Evolutionary conservation across 2,888 invertebrate species (phyloP).

Genomic region (Thereva nobilitata): DNA sequence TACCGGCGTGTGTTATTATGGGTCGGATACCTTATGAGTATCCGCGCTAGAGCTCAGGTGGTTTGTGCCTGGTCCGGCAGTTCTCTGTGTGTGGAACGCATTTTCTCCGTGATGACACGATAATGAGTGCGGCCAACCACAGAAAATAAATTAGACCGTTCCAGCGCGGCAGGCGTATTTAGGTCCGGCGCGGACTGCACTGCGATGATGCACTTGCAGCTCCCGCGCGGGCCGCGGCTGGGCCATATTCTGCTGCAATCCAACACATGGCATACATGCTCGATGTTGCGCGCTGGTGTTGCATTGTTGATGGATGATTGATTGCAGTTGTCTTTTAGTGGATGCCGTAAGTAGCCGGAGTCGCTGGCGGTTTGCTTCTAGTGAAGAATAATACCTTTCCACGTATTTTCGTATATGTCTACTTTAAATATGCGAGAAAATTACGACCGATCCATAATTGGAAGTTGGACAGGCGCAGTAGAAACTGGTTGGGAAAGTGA

Average conservation of each 20-base stretch:
- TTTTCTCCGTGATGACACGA: slow-evolving; percentile 46
- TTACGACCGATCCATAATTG: no score
- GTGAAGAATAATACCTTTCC: no score
- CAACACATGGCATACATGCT: slow-evolving; percentile 36
- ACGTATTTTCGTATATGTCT: no score
- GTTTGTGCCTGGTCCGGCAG: slow-evolving; percentile 11
- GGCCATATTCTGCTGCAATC: background rate
- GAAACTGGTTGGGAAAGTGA: no score
- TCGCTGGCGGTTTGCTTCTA: no score
- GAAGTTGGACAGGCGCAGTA: no score
- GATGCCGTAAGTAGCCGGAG: no score
- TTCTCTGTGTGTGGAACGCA: slow-evolving; percentile 30
- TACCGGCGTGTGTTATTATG: slow-evolving; percentile 37
- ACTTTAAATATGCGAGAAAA: no score
- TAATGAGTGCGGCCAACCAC: slow-evolving; percentile 48
- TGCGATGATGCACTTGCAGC: slow-evolving; percentile 15
- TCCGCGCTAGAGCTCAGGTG: slow-evolving; percentile 14
- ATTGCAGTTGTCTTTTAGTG: slow-evolving; percentile 13
- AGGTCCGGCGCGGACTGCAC: slow-evolving; percentile 5
- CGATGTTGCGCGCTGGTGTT: slow-evolving; percentile 33
- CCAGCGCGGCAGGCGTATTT: slow-evolving; percentile 24
- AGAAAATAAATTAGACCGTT: slow-evolving; percentile 44
- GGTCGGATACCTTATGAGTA: slow-evolving; percentile 27
- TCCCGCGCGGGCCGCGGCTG: background rate
- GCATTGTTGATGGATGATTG: slow-evolving; percentile 30